Evolutionary conservation across 2,113 vertebrate genomes (phyloP).

Genomic region (Apus apus): DNA sequence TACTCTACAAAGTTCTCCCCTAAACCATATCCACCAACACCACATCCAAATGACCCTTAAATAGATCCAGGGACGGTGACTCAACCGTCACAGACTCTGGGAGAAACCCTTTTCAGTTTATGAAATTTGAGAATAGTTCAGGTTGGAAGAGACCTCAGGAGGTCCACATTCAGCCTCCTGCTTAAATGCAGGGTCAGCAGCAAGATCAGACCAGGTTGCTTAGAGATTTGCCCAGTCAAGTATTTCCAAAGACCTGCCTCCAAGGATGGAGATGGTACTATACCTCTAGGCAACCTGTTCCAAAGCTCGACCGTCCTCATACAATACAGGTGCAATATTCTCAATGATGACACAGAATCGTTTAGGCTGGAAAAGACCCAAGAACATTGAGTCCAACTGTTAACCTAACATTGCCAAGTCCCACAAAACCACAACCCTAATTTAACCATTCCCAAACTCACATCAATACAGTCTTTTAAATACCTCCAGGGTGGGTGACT

Average conservation of each 20-base stretch:
- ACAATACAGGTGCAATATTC: neutral
- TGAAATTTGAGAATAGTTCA: neutral
- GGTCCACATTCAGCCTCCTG: neutral
- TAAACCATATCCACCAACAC: too few species aligned
- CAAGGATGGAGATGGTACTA: neutral
- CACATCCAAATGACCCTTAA: too few species aligned
- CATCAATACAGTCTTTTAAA: neutral
- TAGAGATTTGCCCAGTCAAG: neutral
- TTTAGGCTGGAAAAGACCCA: neutral
- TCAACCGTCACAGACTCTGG: too few species aligned
- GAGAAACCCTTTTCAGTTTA: too few species aligned
- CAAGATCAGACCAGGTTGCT: neutral
- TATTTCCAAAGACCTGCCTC: neutral
- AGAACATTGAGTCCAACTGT: neutral
- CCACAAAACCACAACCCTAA: neutral
- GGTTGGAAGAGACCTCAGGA: neutral
- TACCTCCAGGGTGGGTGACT: neutral
- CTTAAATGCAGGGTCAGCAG: neutral
- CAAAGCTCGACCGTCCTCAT: accelerated
- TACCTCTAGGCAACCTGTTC: neutral
- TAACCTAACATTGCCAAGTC: neutral
- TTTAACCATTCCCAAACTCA: too few species aligned
- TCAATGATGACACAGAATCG: neutral
- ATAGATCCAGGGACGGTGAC: too few species aligned
- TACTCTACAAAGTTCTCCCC: neutral